Evolutionary conservation across 1,140 invertebrate genomes (phyloP).

Genomic region (Neodiprion virginianus): DNA sequence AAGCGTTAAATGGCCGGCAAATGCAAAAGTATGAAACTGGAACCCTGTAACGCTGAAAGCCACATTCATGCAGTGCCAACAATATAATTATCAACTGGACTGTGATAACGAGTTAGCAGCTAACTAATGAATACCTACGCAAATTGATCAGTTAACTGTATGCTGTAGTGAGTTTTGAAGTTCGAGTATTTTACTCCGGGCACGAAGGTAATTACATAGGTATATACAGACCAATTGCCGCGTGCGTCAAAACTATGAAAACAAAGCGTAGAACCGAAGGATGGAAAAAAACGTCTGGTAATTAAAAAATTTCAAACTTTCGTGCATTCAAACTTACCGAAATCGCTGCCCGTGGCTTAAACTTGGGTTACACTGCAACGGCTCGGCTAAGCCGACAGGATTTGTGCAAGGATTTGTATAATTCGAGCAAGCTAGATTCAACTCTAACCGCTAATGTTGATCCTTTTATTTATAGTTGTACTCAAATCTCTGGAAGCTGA

Average conservation of each 20-base stretch:
- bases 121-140: constrained; percentile 40
- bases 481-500: background rate
- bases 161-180: constrained; percentile 33
- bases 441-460: constrained; percentile 21
- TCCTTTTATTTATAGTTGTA: constrained; percentile 22
- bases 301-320: background rate
- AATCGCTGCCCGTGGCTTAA: background rate
- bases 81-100: constrained; percentile 24
- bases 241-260: background rate
- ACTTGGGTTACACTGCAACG: background rate
- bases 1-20: background rate
- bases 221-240: background rate
- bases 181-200: background rate
- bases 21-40: background rate
- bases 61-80: background rate
- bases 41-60: background rate
- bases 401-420: constrained; percentile 22
- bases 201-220: too few relatives aligned
- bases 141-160: constrained; percentile 38
- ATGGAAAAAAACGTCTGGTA: background rate
- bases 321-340: background rate
- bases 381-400: constrained; percentile 6
- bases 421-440: constrained; percentile 16
- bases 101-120: constrained; percentile 41
- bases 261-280: background rate